Evolutionary conservation across 2,113 vertebrate genomes (phyloP), one percentile per base, ranked within the genome.

Genomic region (Varanus salvator): DNA sequence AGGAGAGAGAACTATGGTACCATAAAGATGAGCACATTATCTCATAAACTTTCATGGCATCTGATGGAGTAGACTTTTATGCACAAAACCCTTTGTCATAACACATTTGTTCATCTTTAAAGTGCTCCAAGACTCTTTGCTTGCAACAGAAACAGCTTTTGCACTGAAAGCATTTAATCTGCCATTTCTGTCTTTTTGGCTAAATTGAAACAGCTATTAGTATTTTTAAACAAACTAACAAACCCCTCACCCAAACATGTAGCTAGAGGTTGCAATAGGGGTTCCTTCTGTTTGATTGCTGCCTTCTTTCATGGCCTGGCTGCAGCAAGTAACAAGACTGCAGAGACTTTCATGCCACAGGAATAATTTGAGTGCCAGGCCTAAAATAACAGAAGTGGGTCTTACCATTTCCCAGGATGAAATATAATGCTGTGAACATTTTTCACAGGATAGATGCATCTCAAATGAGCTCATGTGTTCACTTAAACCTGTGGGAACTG

Each of bases 101-200:
- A 60, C 14, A 60, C 9, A 60, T 60, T 12, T 60, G 57, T 60
- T 60, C 11, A 60, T 60, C 57, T 60, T 60, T 60, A 60, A 60
- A 60, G 9, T 60, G 57, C 57, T 12, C 3, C 54, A 54, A 54
- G 54, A 54, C 54, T 54, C 54, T 54, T 54, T 54, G 54, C 54
- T 54, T 60, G 57, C 57, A 60, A 15, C 57, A 60, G 57, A 60
- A 60, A 60, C 57, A 60, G 6, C 19, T 17, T 9, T 74, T 25
- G 21, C 88, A 91, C 92, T 83, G n/a, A 89, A 87, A 93, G 31
- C 71, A 72, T 84, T 91, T 84, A 7, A 15, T 4, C 81, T 64
- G 69, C 31, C 23, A 0, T 17, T 12, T 81, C n/a, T 84, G 11
- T 66, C 29, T 12, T 92, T 90, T 94, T 69, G 29, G 50, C 54